A percentile compares a stretch with the other conserved stretches of the same genome.
These are phyloP conservation scores for Chaetorhynchus papuensis DNA, from an alignment of 2,113 vertebrate genomes.

Conservation along the genomic window DNA sequence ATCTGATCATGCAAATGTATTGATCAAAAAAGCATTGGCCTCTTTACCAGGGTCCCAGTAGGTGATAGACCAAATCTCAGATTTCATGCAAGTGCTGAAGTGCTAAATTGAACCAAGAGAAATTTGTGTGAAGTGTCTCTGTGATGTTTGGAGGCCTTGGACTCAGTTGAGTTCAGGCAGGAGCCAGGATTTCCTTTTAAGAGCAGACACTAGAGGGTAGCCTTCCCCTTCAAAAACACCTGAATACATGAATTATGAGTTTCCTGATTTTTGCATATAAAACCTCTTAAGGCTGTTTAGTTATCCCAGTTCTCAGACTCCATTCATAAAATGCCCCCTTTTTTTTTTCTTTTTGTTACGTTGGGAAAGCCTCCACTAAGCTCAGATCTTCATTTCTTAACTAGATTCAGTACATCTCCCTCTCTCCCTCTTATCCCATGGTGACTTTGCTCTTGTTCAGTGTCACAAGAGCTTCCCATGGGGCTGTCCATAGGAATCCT, in stretches of 20 bases:
- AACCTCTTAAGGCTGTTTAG: neutral
- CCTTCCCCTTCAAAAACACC: neutral
- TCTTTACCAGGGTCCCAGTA: neutral
- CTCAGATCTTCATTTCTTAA: neutral
- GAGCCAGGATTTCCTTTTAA: neutral
- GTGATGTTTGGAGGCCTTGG: neutral
- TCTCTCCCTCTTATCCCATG: neutral
- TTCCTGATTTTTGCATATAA: neutral
- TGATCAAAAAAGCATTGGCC: neutral
- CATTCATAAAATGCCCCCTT: neutral
- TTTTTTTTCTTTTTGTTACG: neutral
- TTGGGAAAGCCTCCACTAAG: neutral
- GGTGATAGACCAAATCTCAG: neutral
- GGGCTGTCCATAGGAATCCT: neutral
- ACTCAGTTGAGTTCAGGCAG: neutral
- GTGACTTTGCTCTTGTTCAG: neutral
- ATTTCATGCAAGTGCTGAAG: neutral
- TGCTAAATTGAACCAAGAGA: neutral
- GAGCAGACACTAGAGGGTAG: conserved; percentile 18
- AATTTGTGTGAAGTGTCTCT: neutral
- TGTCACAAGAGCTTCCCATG: neutral
- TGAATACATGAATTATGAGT: neutral
- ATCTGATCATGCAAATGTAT: neutral
- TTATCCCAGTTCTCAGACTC: neutral
- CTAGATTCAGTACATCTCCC: neutral